Evolutionary conservation across 2,797 vertebrate species (phyloP).

Genomic region (Dicrostonyx torquatus): DNA sequence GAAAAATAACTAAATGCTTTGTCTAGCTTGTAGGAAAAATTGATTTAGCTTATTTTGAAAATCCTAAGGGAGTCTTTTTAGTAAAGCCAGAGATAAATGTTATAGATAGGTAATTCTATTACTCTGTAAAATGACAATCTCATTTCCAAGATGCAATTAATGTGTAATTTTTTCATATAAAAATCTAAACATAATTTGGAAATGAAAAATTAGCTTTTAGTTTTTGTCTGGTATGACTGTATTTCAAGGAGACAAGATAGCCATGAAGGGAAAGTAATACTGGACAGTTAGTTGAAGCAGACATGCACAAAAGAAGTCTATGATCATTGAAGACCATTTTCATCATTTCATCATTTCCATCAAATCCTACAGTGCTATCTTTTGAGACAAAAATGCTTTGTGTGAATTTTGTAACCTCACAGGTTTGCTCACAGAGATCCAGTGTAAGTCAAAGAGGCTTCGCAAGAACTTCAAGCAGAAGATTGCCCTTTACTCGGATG

Average conservation of each 20-base stretch:
- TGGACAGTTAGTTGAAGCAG: neutral
- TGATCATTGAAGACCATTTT: conserved; percentile 10
- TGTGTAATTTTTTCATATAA: neutral
- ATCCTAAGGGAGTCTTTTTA: conserved; percentile 35
- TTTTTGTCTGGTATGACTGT: neutral
- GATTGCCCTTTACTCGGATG: conserved; percentile 81
- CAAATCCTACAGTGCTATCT: conserved; percentile 13
- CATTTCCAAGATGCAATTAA: conserved; percentile 35
- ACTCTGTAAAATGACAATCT: neutral
- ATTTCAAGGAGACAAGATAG: neutral
- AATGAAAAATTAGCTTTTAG: conserved; percentile 26
- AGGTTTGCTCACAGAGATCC: conserved; percentile 97
- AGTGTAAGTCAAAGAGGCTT: conserved; percentile 96
- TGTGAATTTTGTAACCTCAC: conserved; percentile 54
- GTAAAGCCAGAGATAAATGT: conserved; percentile 33
- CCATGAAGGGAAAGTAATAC: neutral
- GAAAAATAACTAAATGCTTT: neutral
- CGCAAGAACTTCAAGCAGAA: conserved; percentile 92
- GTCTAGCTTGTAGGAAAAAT: neutral
- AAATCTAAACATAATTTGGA: conserved; percentile 34
- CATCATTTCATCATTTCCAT: neutral
- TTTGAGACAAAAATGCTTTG: neutral
- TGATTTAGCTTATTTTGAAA: neutral
- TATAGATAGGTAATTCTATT: neutral
- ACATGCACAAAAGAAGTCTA: neutral